These are phyloP conservation scores for Loxodonta africana DNA, from an alignment of 2,113 vertebrate genomes.

Conservation along the genomic window DNA sequence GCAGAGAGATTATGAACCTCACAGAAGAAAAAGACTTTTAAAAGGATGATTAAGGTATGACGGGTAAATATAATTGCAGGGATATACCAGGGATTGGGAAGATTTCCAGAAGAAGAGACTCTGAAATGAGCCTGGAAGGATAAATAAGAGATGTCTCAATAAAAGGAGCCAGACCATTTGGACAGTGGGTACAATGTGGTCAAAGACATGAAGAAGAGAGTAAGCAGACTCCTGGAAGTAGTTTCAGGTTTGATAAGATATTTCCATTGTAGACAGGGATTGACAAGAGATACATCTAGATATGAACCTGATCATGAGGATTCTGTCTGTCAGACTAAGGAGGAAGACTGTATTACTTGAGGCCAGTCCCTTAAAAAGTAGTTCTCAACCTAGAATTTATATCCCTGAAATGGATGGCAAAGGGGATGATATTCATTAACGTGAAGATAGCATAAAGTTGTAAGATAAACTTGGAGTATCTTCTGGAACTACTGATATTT, in stretches of 20 bases:
- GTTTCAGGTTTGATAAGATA: neutral
- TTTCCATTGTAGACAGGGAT: neutral
- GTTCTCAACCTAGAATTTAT: neutral
- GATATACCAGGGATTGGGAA: neutral
- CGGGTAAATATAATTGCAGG: neutral
- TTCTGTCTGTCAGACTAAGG: neutral
- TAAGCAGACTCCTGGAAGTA: neutral
- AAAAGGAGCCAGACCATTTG: neutral
- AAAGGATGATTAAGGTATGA: neutral
- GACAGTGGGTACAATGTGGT: fast-evolving
- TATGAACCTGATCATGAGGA: neutral
- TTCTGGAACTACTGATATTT: neutral
- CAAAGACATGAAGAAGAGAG: neutral
- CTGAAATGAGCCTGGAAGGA: neutral
- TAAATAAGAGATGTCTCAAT: neutral
- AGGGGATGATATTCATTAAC: neutral
- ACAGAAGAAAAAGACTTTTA: neutral
- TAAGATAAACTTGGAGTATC: neutral
- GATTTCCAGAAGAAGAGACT: neutral
- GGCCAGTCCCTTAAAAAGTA: neutral
- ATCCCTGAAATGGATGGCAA: fast-evolving
- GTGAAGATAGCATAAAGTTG: neutral
- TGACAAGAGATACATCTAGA: neutral
- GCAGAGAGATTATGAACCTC: neutral
- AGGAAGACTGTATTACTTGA: neutral